These are phyloP conservation scores for Callochromis pleurospilus DNA, from an alignment of 2,113 vertebrate genomes.

Conservation along the genomic window DNA sequence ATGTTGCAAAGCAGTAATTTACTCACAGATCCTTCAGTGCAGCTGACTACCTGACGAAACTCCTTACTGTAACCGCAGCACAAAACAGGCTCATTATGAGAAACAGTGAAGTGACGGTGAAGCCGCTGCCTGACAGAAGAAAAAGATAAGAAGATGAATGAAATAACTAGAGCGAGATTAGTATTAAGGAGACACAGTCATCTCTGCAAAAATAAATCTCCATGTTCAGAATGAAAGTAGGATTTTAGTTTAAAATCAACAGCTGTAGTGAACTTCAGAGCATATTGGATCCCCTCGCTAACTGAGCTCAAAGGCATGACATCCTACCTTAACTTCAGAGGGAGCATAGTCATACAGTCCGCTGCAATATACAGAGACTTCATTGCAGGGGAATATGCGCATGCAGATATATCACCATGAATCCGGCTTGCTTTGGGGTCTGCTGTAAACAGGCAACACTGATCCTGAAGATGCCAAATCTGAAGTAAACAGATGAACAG, in stretches of 20 bases:
- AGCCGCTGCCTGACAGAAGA: constrained; percentile 41
- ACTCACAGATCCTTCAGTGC: constrained; percentile 77
- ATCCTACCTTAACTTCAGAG: constrained; percentile 65
- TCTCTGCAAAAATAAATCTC: background rate
- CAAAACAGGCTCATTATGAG: constrained; percentile 71
- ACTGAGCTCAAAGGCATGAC: background rate
- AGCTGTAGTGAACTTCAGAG: background rate
- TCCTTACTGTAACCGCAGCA: constrained; percentile 72
- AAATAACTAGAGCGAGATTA: background rate
- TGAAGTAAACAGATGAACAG: constrained; percentile 17
- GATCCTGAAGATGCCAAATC: constrained; percentile 76
- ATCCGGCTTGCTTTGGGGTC: constrained; percentile 63
- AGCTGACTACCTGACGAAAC: constrained; percentile 78
- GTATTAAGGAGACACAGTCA: background rate
- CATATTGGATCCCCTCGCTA: background rate
- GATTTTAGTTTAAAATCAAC: background rate
- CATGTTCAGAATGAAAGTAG: background rate
- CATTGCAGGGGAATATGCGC: constrained; percentile 48
- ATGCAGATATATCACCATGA: constrained; percentile 59
- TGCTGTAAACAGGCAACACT: constrained; percentile 67
- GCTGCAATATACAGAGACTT: constrained; percentile 63
- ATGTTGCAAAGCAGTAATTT: background rate
- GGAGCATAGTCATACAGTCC: constrained; percentile 55
- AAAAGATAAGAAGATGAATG: background rate
- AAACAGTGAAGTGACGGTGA: constrained; percentile 47